phyloP scores from a whole-genome alignment of 2,888 invertebrate species.

The Trichogramma dendrolimi region DNA sequence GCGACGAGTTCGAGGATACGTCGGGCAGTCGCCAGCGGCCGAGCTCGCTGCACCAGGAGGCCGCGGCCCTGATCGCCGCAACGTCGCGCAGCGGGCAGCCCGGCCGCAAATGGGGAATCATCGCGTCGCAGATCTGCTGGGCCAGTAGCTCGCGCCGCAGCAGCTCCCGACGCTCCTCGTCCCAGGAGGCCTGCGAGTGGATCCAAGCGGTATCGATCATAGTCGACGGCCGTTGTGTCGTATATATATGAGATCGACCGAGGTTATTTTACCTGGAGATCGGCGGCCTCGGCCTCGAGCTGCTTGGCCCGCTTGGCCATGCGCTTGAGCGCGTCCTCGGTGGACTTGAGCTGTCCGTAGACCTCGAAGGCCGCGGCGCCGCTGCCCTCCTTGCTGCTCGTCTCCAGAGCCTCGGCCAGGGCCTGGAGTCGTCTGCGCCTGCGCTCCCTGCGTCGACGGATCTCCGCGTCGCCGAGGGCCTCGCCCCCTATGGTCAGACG shows the following conservation, averaged over 20 bases:
- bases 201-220: no score
- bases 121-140: conserved; percentile 49
- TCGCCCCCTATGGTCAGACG: conserved; percentile 49
- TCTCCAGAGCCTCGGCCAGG: conserved; percentile 45
- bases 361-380: conserved; percentile 46
- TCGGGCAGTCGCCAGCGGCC: conserved; percentile 49
- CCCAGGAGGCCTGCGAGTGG: conserved; percentile 47
- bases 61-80: conserved; percentile 40
- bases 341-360: conserved; percentile 48
- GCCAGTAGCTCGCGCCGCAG: conserved; percentile 46
- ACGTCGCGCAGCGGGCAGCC: conserved; percentile 49
- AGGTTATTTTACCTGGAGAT: conserved; percentile 40
- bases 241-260: background rate
- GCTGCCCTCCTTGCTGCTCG: conserved; percentile 45
- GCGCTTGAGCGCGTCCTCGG: conserved; percentile 48
- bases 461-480: conserved; percentile 42
- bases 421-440: conserved; percentile 44
- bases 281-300: conserved; percentile 46
- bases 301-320: conserved; percentile 47
- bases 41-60: conserved; percentile 49
- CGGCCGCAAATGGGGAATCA: conserved; percentile 48
- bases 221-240: no score
- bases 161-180: conserved; percentile 48
- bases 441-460: conserved; percentile 40
- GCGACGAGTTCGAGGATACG: conserved; percentile 35